A percentile compares a stretch with the other conserved stretches of the same genome.
These are phyloP conservation scores for Amazona guildingii DNA, from an alignment of 2,113 vertebrate genomes.

Conservation along the genomic window DNA sequence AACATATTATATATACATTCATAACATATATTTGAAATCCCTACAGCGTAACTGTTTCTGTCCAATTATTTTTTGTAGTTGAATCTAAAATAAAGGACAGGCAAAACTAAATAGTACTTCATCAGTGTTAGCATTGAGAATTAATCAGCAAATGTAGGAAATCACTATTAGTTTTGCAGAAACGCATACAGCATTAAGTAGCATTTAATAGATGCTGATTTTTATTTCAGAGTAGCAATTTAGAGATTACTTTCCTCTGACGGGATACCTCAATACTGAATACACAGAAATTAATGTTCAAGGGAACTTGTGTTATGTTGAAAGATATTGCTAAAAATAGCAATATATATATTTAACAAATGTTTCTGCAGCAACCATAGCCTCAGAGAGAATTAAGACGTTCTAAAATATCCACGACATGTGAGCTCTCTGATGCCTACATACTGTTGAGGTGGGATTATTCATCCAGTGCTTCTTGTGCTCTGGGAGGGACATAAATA, in stretches of 20 bases:
- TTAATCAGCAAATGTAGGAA: constrained; percentile 13
- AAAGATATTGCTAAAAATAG: constrained; percentile 13
- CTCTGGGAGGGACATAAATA: neutral
- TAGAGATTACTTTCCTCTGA: constrained; percentile 8
- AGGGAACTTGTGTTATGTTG: neutral
- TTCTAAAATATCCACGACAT: neutral
- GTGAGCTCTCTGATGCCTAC: neutral
- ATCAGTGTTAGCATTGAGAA: constrained; percentile 9
- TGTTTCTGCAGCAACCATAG: neutral
- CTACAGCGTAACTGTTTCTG: neutral
- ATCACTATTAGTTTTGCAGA: constrained; percentile 3
- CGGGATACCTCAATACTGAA: constrained; percentile 32
- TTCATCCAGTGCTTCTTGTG: neutral
- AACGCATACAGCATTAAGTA: constrained; percentile 4
- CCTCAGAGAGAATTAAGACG: neutral
- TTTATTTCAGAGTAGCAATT: constrained; percentile 16
- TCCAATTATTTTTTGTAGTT: constrained; percentile 1
- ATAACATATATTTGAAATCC: neutral
- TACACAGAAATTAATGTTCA: constrained; percentile 5
- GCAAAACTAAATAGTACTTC: constrained; percentile 31
- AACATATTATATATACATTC: neutral
- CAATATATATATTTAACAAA: neutral
- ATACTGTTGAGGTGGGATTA: neutral
- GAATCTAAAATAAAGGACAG: constrained; percentile 16
- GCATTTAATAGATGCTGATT: constrained; percentile 4